phyloP scores from a whole-genome alignment of 2,797 vertebrate species.

The Mergus octosetaceus region DNA sequence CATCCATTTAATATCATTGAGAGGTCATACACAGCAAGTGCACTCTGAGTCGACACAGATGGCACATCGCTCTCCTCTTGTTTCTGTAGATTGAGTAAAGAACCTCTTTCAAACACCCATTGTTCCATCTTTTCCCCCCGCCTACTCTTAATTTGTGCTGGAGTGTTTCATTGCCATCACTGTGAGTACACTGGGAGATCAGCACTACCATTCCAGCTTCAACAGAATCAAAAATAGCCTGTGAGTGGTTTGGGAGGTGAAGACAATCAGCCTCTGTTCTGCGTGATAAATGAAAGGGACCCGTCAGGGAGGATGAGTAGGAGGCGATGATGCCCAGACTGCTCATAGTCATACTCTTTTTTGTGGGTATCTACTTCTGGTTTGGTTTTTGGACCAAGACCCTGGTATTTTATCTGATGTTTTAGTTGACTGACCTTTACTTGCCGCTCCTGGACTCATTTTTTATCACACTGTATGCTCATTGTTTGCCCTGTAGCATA shows the following conservation, averaged over 20 bases:
- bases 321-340: not conserved
- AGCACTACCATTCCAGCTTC: not conserved
- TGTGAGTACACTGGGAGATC: not conserved
- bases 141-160: not conserved
- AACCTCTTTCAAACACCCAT: not conserved
- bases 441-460: not conserved
- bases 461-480: not conserved
- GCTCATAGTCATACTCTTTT: not conserved
- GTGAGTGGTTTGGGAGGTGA: not conserved
- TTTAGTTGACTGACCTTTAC: not conserved
- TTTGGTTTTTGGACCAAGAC: not conserved
- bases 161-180: not conserved
- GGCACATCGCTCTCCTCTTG: not conserved
- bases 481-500: not conserved
- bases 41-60: not conserved
- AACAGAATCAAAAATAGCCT: not conserved
- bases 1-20: conserved; percentile 27
- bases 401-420: not conserved
- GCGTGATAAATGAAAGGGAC: not conserved
- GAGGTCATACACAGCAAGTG: not conserved
- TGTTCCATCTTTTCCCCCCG: not conserved
- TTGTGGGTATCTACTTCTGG: not conserved
- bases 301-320: not conserved
- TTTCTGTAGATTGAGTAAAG: not conserved
- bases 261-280: not conserved